Percentiles rank a stretch among this genome's conserved stretches.
These are phyloP conservation scores for Melospiza melodia DNA, from an alignment of 2,113 vertebrate species.

Conservation along the genomic window DNA sequence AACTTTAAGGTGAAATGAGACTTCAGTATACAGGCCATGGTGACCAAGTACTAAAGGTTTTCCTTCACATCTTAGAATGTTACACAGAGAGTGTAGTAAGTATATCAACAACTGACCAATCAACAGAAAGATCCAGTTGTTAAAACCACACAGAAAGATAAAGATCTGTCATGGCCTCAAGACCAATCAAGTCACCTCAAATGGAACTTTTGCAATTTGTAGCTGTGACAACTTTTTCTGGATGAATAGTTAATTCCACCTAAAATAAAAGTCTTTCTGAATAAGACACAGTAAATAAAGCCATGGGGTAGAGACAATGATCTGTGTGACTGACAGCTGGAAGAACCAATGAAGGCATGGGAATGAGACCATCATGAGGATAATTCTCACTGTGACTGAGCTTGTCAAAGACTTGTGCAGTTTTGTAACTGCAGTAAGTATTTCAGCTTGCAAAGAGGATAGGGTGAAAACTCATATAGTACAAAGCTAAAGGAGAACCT, in stretches of 20 bases:
- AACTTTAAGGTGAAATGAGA: neutral
- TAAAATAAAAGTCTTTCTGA: neutral
- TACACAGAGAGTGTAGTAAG: neutral
- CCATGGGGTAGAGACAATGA: fast-evolving
- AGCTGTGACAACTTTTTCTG: neutral
- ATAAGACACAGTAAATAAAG: neutral
- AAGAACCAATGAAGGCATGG: neutral
- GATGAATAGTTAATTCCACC: neutral
- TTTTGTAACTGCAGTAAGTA: neutral
- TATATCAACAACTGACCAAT: neutral
- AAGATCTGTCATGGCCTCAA: neutral
- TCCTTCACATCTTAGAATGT: neutral
- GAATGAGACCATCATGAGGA: neutral
- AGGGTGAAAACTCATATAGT: neutral
- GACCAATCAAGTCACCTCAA: neutral
- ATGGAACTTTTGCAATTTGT: neutral
- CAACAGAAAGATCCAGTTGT: neutral
- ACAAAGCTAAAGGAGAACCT: neutral
- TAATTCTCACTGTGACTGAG: neutral
- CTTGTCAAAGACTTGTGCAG: neutral
- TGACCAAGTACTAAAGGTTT: neutral
- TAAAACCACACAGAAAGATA: neutral
- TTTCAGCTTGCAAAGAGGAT: neutral
- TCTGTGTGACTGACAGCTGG: neutral
- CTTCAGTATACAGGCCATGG: neutral